Base-by-base conservation (phyloP, 2,797 vertebrate genomes). In the Halcyon smyrnensis region DNA sequence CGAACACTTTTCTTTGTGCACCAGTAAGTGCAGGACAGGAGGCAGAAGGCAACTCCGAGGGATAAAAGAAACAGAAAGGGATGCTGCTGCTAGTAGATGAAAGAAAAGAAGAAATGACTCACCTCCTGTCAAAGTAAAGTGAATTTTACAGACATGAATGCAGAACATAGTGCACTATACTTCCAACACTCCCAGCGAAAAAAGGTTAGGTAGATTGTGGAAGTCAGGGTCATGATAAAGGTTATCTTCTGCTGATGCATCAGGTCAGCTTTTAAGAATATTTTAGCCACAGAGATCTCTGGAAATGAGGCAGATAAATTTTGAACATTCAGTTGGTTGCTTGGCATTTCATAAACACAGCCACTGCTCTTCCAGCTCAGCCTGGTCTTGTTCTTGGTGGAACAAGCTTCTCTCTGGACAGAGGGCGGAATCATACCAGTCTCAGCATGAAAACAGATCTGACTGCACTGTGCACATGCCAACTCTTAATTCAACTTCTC, bases 101-200 rank as follows among this genome's bases (percentile, higher is more conserved):
- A 95, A 91, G 87, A 87, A 76, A 87, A 84, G 36, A 56, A 87
- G 60, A 91, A 80, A 57, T 57, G 14, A 89, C 87, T 94, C 74
- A 92, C 89, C 65, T 88, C 60, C 19, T 90, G 48, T 95, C 51
- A 75, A 67, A 75, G 21, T 59, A 70, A 86, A 93, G 39, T 21
- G 51, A 83, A 15, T 34, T 60, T 89, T 78, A 91, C 80, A 68
- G 56, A 77, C 37, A 57, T 28, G n/a, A 74, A 71, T 75, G 68
- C 5, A 86, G 34, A 63, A 64, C 14, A 24, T 9, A 41, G 25
- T 17, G 25, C 68, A 30, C 28, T 62, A 23, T 68, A 28, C 16
- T 85, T 77, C 36, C 62, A 90, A 12, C 2, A 6, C 8, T 87
- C 16, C 12, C 45, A 57, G 46, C 64, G 43, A 36, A 87, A 77